Percentiles rank a stretch among this genome's conserved stretches.
phyloP scores from a whole-genome alignment of 2,888 invertebrate genomes.

The Eupithecia abbreviata region DNA sequence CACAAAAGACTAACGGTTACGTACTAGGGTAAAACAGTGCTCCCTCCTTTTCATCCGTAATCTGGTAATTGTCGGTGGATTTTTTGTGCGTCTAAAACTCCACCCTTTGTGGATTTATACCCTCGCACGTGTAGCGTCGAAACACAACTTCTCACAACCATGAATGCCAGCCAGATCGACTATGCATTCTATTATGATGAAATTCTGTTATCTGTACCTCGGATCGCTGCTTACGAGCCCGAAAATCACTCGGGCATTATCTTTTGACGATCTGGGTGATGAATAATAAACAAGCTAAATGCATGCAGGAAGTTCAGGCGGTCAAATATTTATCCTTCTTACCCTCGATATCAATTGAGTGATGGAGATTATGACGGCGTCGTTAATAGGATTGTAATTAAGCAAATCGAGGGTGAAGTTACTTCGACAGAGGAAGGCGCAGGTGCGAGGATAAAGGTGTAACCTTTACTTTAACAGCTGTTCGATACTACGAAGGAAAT shows the following conservation, averaged over 20 bases:
- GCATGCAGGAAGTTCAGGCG: constrained; percentile 49
- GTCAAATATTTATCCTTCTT: constrained; percentile 58
- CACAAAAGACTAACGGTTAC: constrained; percentile 65
- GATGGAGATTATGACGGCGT: constrained; percentile 62
- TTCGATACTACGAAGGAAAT: constrained; percentile 69
- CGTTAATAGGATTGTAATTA: constrained; percentile 76
- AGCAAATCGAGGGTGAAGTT: constrained; percentile 61
- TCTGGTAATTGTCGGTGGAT: constrained; percentile 76
- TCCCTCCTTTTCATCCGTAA: constrained; percentile 72
- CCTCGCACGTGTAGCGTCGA: constrained; percentile 74
- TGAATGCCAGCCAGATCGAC: constrained; percentile 48
- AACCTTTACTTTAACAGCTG: constrained; percentile 78
- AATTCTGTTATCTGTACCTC: constrained; percentile 61
- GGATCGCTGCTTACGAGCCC: constrained; percentile 49
- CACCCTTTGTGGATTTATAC: constrained; percentile 73
- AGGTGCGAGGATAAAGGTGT: constrained; percentile 78
- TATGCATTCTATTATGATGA: constrained; percentile 61
- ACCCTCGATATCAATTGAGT: constrained; percentile 61
- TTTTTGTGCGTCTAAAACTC: constrained; percentile 67
- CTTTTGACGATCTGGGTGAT: constrained; percentile 48
- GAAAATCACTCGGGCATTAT: constrained; percentile 52
- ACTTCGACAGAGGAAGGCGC: constrained; percentile 58
- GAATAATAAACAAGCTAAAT: constrained; percentile 54
- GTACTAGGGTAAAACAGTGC: constrained; percentile 61
- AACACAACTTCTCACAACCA: constrained; percentile 69